phyloP scores from a whole-genome alignment of 2,113 vertebrate genomes.

The Fregata magnificens region DNA sequence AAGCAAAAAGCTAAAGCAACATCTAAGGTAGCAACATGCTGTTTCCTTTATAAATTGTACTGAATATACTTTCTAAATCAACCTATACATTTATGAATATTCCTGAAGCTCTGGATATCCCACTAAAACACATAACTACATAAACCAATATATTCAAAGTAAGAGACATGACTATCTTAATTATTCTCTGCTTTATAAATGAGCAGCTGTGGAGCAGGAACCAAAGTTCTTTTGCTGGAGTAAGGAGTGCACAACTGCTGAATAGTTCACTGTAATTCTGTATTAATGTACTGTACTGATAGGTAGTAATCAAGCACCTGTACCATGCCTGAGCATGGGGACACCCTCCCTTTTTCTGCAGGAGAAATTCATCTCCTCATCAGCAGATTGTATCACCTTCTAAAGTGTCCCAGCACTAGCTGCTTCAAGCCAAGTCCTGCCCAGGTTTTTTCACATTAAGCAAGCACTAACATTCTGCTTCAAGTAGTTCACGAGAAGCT shows the following conservation, averaged over 20 bases:
- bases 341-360: not conserved
- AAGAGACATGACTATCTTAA: not conserved
- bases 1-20: not conserved
- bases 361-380: not conserved
- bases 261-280: not conserved
- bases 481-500: not conserved
- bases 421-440: not conserved
- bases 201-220: not conserved
- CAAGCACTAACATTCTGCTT: not conserved
- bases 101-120: not conserved
- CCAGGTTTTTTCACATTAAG: not conserved
- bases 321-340: not conserved
- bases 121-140: not conserved
- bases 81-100: not conserved
- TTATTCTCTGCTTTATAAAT: not conserved
- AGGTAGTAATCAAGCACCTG: not conserved
- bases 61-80: not conserved
- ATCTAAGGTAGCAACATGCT: not conserved
- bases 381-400: not conserved
- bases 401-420: not conserved
- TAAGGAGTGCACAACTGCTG: not conserved
- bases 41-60: not conserved
- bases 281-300: not conserved
- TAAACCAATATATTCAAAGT: not conserved
- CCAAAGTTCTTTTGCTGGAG: not conserved